Conservation (phyloP, 1,140 invertebrate genomes). For the Bombus difficillimus region DNA sequence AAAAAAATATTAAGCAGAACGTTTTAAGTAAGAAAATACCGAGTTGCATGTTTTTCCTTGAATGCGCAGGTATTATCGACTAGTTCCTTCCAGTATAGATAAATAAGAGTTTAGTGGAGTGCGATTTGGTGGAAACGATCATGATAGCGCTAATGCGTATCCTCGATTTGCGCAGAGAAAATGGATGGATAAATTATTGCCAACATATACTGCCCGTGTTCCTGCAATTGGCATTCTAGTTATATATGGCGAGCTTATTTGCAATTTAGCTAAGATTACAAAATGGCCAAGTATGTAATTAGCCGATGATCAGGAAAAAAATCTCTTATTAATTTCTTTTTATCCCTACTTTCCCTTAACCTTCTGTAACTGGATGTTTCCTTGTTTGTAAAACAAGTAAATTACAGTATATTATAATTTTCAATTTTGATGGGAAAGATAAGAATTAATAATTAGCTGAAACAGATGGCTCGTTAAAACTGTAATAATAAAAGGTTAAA, state of each 20-base stretch:
- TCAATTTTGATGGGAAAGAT: background rate
- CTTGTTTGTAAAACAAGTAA: background rate
- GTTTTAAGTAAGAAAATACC: no score
- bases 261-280: background rate
- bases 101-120: background rate
- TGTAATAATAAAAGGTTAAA: background rate
- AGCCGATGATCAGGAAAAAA: background rate
- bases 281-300: background rate
- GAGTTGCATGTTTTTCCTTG: no score
- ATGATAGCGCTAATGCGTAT: background rate
- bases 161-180: background rate
- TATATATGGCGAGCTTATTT: no score
- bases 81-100: background rate
- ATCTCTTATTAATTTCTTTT: background rate
- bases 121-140: background rate
- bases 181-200: background rate
- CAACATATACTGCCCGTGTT: background rate
- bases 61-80: background rate
- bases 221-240: background rate
- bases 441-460: background rate
- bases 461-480: background rate
- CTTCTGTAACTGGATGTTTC: background rate
- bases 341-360: background rate
- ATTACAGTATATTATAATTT: background rate
- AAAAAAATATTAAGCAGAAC: no score